phyloP scores from a whole-genome alignment of 2,797 vertebrate genomes.

The Peromyscus attwateri region DNA sequence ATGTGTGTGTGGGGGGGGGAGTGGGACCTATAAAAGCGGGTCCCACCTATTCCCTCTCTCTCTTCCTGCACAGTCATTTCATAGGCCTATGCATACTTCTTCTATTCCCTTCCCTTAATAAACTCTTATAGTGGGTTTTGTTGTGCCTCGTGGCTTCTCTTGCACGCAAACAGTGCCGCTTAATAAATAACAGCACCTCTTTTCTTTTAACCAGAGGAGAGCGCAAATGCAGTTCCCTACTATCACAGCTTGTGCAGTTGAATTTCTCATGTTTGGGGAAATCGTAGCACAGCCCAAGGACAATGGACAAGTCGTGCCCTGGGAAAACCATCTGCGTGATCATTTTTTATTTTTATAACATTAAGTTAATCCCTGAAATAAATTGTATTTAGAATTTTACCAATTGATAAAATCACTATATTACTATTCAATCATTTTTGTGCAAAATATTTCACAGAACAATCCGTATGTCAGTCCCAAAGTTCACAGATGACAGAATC shows the following conservation, averaged over 20 bases:
- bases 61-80: too few relatives aligned
- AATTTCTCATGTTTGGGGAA: not conserved
- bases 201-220: not conserved
- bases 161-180: too few relatives aligned
- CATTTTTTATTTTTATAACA: constrained; percentile 38
- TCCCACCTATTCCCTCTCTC: too few relatives aligned
- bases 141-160: too few relatives aligned
- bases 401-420: constrained; percentile 27
- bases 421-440: constrained; percentile 52
- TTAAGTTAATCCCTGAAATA: constrained; percentile 47
- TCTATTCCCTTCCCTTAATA: too few relatives aligned
- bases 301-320: not conserved
- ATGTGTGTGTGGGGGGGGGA: too few relatives aligned
- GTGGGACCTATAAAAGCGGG: too few relatives aligned
- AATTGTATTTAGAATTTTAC: constrained; percentile 56
- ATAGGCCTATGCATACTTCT: too few relatives aligned
- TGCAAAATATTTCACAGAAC: not conserved
- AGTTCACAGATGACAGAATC: constrained; percentile 20
- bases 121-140: too few relatives aligned
- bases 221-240: not conserved
- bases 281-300: not conserved
- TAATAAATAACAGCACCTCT: not conserved
- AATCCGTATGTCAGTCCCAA: not conserved
- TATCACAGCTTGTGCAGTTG: not conserved
- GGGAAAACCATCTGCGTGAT: not conserved